Conservation (phyloP, 1,140 invertebrate genomes). For the Cydia strobilella region DNA sequence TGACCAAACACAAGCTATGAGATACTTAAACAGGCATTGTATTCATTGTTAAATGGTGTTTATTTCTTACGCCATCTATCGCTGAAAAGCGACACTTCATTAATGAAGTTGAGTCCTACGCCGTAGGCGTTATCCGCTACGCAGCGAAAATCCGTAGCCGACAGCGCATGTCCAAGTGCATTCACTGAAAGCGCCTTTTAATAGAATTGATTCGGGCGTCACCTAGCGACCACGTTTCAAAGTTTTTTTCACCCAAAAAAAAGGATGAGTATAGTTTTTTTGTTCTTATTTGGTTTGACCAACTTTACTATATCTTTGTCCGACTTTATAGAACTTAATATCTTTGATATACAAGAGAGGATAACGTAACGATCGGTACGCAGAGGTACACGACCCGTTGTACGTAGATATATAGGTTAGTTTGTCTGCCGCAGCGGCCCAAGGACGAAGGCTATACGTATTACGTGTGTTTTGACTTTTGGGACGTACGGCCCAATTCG, state of each 20-base stretch:
- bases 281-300: too few relatives aligned
- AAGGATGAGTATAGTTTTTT: too few relatives aligned
- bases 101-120: constrained; percentile 33
- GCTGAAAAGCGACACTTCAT: constrained; percentile 70
- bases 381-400: neutral
- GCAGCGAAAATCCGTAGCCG: neutral
- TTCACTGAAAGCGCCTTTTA: neutral
- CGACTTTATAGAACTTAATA: too few relatives aligned
- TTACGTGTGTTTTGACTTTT: neutral
- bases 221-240: too few relatives aligned
- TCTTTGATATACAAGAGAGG: too few relatives aligned
- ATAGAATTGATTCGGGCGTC: neutral
- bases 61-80: constrained; percentile 59
- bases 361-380: too few relatives aligned
- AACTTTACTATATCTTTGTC: too few relatives aligned
- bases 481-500: too few relatives aligned
- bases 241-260: too few relatives aligned
- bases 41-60: too few relatives aligned
- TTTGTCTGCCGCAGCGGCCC: constrained; percentile 1
- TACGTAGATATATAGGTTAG: constrained; percentile 10
- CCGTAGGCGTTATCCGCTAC: neutral
- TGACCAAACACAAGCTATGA: too few relatives aligned
- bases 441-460: neutral
- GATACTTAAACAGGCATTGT: too few relatives aligned
- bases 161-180: neutral